Base-by-base conservation (phyloP, 2,888 invertebrate genomes). In the Drosophila bunnanda region DNA sequence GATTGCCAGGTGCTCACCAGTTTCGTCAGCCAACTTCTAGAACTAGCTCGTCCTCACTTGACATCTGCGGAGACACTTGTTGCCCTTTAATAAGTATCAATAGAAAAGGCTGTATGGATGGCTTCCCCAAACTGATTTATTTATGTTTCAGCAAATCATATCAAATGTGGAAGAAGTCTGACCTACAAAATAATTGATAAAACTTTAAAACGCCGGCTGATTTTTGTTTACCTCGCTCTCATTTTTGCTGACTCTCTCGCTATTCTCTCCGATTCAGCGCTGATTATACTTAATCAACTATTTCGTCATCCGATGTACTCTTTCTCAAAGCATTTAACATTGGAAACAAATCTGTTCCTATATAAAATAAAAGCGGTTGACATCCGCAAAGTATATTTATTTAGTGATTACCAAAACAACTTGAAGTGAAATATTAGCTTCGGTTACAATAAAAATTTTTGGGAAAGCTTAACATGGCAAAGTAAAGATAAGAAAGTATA, bases 261-360 rank as follows among this genome's bases (percentile, higher is more conserved):
- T 1, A 12, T 17, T 44, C 59, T 61, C 43, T 17, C 7, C 9
- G 8, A 15, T 4, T 56, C 38, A 41, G 34, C 62, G 41, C 48
- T 64, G 64, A 50, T 64, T 62, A 13, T 25, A 34, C 10, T 50
- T 41, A 34, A 64, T 34, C 64, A n/a, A 17, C 20, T 1, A 62
- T 64, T 62, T 50, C 64, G 48, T 64, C 64, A 64, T 50, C 32
- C 48, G 39, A 20, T 48, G 41, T 61, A 61, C 48, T 9, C 61
- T 50, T 34, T 13, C 17, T 28, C 0, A 3, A n/a, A 22, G 38
- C n/a, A 30, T 9, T 2, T 20, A 4, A 3, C 28, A n/a, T 30
- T 48, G 0, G 1, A 17, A 30, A 4, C 7, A 30, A 17, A 13
- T 13, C 12, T 25, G 8, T n/a, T 4, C 15, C 9, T 13, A 15